Evolutionary conservation across 2,113 vertebrate genomes (phyloP), one percentile per base, ranked within the genome.

Genomic region (Murina feae): DNA sequence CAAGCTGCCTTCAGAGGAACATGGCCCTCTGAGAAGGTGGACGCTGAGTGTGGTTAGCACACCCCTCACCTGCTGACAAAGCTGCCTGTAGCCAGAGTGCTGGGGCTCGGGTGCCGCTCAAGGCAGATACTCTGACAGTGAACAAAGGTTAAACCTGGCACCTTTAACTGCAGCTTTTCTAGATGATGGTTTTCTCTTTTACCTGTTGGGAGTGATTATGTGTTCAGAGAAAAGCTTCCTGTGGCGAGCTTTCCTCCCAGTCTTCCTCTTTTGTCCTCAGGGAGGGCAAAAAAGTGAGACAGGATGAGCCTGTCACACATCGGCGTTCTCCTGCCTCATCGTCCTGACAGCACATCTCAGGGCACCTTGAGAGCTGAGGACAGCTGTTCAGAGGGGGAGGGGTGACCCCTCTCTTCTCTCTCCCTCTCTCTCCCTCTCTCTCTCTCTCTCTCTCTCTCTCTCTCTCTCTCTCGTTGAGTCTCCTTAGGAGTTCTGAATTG

Each of bases 101-200:
- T 53, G 39, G 82, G 74, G 47, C 79, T 51, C 51, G n/a, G 53
- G 39, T 39, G 51, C 42, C 4, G 44, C 18, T 18, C 5, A 1
- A 8, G 32, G 47, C 76, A 32, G 32, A 92, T 37, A n/a, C 17
- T 63, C 80, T 91, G 8, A 2, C 28, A 20, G 2, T 1, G 14
- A 92, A 86, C 76, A 95, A 96, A 96, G 78, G 72, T 82, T 78
- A 82, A 53, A 60, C 44, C 63, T 93, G 93, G 76, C 81, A 32
- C 55, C 47, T 13, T 14, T 96, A 88, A 92, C 55, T 93, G 37
- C 74, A 90, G 68, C 35, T 78, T 93, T 90, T 65, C 32, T 35
- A 82, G 91, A 71, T 69, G 72, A 93, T 69, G 88, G 11, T 25
- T 49, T 94, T 53, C 47, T 82, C 81, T 74, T 58, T 21, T 25